phyloP scores from a whole-genome alignment of 2,113 vertebrate genomes.

The Syrmaticus mikado region DNA sequence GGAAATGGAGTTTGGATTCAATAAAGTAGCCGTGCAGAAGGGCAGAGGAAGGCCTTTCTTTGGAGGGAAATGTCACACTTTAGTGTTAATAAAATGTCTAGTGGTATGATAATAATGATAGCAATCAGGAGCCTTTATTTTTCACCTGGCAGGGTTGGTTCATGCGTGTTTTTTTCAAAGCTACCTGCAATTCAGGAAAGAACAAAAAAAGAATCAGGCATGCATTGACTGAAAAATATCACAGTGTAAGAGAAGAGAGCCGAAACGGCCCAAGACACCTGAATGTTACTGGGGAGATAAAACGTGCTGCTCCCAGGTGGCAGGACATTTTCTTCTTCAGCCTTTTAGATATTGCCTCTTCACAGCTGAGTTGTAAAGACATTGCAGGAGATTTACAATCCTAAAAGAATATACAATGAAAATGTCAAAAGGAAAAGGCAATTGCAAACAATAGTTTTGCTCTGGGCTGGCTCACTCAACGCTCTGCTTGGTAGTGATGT shows the following conservation, averaged over 20 bases:
- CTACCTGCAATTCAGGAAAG: conserved; percentile 67
- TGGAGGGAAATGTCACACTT: conserved; percentile 71
- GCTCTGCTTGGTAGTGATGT: neutral
- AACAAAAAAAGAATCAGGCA: conserved; percentile 61
- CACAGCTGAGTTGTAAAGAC: conserved; percentile 59
- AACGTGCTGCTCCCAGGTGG: conserved; percentile 65
- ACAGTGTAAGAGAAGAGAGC: conserved; percentile 57
- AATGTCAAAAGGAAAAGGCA: conserved; percentile 67
- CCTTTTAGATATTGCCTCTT: conserved; percentile 62
- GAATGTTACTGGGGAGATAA: conserved; percentile 54
- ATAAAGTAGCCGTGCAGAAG: conserved; percentile 67
- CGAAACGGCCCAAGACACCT: conserved; percentile 3
- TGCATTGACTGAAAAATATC: conserved; percentile 59
- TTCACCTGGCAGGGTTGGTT: conserved; percentile 63
- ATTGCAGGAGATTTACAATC: conserved; percentile 56
- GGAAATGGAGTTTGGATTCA: conserved; percentile 66
- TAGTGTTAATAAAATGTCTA: conserved; percentile 67
- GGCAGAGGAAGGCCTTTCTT: conserved; percentile 68
- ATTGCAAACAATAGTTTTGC: conserved; percentile 65
- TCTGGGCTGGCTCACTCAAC: conserved; percentile 40
- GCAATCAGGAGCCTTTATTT: conserved; percentile 72
- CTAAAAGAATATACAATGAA: conserved; percentile 58
- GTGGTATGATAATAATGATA: conserved; percentile 58
- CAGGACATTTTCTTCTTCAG: conserved; percentile 68
- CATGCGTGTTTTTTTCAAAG: conserved; percentile 63